Evolutionary conservation across 92 coral and sea anemone species (phyloP).

Genomic region (Hydrozoanthus gracilis): DNA sequence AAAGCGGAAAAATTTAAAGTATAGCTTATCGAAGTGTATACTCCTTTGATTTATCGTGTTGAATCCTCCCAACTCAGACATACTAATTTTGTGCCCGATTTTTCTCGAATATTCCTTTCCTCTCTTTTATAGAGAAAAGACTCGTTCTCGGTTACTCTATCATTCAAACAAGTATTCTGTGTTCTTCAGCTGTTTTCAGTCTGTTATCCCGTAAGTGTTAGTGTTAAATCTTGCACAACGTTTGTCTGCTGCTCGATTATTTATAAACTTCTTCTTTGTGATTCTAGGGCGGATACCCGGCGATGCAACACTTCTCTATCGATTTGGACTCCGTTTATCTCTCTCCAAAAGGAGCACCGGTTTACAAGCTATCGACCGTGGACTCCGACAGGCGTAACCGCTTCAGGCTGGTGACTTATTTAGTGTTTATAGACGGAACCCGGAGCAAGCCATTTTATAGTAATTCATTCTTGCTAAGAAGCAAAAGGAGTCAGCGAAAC

Average conservation of each 20-base stretch:
- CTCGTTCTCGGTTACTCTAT: too few species aligned
- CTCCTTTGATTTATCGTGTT: too few species aligned
- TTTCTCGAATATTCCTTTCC: too few species aligned
- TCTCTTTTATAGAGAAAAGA: too few species aligned
- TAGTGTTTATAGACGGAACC: constrained; percentile 80
- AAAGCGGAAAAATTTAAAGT: too few species aligned
- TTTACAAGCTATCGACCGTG: constrained; percentile 96
- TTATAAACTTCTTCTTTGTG: background rate
- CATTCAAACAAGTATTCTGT: too few species aligned
- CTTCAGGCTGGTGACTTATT: constrained; percentile 81
- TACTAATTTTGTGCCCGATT: too few species aligned
- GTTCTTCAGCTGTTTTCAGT: too few species aligned
- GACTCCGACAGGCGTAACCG: constrained; percentile 95
- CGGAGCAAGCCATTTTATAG: constrained; percentile 88
- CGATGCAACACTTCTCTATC: constrained; percentile 90
- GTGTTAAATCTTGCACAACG: background rate
- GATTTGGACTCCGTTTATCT: constrained; percentile 96
- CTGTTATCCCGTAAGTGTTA: too few species aligned
- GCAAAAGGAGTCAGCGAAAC: constrained; percentile 82
- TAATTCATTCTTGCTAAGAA: constrained; percentile 85
- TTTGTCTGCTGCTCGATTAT: background rate
- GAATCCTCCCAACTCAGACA: too few species aligned
- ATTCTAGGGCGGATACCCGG: constrained; percentile 75
- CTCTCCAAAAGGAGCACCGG: constrained; percentile 87
- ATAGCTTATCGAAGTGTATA: too few species aligned